phyloP scores from a whole-genome alignment of 2,888 invertebrate species.

The Helobdella robusta region DNA sequence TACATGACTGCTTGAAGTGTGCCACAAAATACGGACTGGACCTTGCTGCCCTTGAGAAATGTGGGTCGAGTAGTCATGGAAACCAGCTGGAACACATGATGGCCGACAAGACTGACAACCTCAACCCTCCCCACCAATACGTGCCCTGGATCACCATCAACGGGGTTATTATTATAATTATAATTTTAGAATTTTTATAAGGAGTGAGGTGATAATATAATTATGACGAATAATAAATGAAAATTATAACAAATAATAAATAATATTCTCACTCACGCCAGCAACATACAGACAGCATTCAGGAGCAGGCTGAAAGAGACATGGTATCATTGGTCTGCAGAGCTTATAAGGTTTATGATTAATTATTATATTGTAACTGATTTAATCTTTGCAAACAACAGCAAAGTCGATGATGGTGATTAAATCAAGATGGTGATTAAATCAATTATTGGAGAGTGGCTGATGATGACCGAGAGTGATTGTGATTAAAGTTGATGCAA shows the following conservation, averaged over 20 bases:
- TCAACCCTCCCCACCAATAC: conserved; percentile 42
- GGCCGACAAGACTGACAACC: conserved; percentile 42
- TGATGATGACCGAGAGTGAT: no score
- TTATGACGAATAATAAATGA: not conserved
- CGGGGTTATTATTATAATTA: conserved; percentile 38
- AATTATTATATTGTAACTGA: not conserved
- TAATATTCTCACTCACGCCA: not conserved
- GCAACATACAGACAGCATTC: conserved; percentile 20
- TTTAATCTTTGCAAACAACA: no score
- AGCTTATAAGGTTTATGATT: conserved; percentile 15
- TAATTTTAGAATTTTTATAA: not conserved
- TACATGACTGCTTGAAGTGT: conserved; percentile 37
- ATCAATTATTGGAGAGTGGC: no score
- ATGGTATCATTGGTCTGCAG: conserved; percentile 12
- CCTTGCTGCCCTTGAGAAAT: conserved; percentile 37
- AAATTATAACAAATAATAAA: not conserved
- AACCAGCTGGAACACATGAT: conserved; percentile 44
- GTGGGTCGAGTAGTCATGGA: conserved; percentile 40
- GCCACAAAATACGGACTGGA: conserved; percentile 37
- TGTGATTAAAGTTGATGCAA: no score
- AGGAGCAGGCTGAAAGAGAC: conserved; percentile 1
- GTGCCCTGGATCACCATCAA: conserved; percentile 48
- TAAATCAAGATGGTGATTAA: no score
- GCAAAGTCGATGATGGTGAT: no score
- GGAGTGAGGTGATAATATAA: not conserved